Evolutionary conservation across 2,797 vertebrate species (phyloP), one percentile per base, ranked within the genome.

Genomic region (Lacerta bilineata): DNA sequence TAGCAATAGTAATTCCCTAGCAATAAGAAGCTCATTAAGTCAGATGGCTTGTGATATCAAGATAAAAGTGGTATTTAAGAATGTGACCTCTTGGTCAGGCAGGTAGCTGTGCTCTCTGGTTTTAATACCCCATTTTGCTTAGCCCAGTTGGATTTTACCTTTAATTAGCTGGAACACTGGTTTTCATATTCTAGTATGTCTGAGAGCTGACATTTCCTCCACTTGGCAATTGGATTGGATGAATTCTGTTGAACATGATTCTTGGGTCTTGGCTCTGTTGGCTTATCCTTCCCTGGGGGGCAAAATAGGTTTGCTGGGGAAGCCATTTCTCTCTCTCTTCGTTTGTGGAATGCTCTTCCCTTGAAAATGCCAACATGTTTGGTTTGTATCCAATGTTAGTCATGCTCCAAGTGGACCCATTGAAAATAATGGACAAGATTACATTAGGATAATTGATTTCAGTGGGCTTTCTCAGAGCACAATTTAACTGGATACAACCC

Each of bases 21-120:
- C 81, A 88, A 86, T 88, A 87, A 87, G 85, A 85, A 92, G 61
- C 86, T 93, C 92, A 84, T 96, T 91, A 93, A 72, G 88, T 75
- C 59, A 80, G 89, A 90, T 89, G 91, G 90, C 8, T 87, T 88
- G 85, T 78, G 91, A 90, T 93, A 89, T 92, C 83, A 78, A 94
- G 93, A 95, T 92, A 88, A 93, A 95, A 95, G 90, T 72, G 88
- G 91, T 88, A 85, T 93, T 94, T 93, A 91, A 92, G 94, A 90
- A 85, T 92, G 90, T 92, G 91, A 93, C 68, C 61, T 90, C 91
- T 91, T 87, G 94, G 85, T 81, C 72, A 89, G 61, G 75, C 88
- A 91, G 90, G 91, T 96, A 91, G 90, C 91, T 89, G 90, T 95
- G 74, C 84, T 92, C 83, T 80, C 18, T 72, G 75, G 69, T 88